Percentiles rank a stretch among this genome's conserved stretches.
phyloP scores from a whole-genome alignment of 2,113 vertebrate genomes.

The Lanius collurio region DNA sequence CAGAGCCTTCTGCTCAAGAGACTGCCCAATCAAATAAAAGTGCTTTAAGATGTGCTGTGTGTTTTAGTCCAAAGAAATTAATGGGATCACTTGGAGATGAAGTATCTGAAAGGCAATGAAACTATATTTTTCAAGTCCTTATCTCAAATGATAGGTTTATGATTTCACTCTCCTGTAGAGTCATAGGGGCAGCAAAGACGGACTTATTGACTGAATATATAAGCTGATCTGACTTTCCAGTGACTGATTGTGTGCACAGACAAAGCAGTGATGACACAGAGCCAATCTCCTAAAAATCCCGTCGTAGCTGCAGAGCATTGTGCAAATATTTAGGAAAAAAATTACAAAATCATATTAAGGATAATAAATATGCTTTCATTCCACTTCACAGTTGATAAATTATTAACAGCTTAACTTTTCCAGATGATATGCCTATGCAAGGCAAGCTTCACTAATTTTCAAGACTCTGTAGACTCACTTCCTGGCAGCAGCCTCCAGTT shows the following conservation, averaged over 20 bases:
- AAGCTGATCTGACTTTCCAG: background rate
- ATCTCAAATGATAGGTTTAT: background rate
- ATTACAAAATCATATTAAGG: background rate
- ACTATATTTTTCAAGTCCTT: background rate
- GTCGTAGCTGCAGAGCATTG: background rate
- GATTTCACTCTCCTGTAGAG: background rate
- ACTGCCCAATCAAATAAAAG: no score
- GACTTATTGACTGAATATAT: background rate
- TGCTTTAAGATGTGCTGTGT: background rate
- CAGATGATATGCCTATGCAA: background rate
- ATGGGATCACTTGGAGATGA: background rate
- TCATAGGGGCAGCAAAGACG: background rate
- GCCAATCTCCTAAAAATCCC: background rate
- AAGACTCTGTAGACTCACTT: background rate
- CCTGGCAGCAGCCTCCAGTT: background rate
- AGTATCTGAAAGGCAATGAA: background rate
- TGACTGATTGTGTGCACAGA: background rate
- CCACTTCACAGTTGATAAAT: slow-evolving; percentile 22
- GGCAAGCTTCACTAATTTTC: slow-evolving; percentile 4
- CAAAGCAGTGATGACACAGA: background rate
- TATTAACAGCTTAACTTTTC: slow-evolving; percentile 35
- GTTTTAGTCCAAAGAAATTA: background rate
- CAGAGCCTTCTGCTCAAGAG: no score
- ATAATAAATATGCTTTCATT: slow-evolving; percentile 37
- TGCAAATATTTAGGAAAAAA: background rate